phyloP scores from a whole-genome alignment of 2,113 vertebrate genomes.

The Sturnira hondurensis region DNA sequence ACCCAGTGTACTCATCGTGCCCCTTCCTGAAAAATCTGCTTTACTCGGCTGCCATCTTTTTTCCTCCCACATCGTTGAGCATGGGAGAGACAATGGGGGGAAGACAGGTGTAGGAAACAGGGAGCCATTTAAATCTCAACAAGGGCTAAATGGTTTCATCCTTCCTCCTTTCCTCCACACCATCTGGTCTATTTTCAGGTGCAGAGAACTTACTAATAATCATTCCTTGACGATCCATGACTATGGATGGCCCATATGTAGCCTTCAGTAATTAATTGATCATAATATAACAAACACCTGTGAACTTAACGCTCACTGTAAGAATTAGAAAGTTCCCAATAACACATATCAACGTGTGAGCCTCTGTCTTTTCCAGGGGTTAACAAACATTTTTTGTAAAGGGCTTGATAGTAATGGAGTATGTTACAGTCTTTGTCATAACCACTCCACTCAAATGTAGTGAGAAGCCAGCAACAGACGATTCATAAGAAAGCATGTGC shows the following conservation, averaged over 20 bases:
- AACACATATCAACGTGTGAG: neutral
- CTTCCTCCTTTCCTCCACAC: neutral
- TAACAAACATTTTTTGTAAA: neutral
- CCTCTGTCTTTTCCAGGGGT: neutral
- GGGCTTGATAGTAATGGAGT: neutral
- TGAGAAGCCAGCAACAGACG: neutral
- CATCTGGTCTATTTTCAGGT: neutral
- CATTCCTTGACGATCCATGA: neutral
- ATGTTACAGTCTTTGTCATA: neutral
- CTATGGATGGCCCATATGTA: too few relatives aligned
- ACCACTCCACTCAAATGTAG: neutral
- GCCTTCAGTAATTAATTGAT: neutral
- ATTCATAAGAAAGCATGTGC: neutral
- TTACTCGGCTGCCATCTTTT: neutral
- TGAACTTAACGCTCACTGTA: neutral
- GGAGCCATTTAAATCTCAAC: neutral
- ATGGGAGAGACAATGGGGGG: neutral
- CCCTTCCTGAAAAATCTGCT: neutral
- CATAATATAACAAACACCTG: neutral
- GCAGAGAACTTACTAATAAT: neutral
- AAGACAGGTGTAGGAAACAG: neutral
- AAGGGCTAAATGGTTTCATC: neutral
- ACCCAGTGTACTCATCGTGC: neutral
- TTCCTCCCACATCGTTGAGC: neutral
- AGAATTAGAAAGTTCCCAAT: neutral